These are phyloP conservation scores for Cryptomyrus ogoouensis DNA, from an alignment of 2,113 vertebrate genomes.

Conservation along the genomic window DNA sequence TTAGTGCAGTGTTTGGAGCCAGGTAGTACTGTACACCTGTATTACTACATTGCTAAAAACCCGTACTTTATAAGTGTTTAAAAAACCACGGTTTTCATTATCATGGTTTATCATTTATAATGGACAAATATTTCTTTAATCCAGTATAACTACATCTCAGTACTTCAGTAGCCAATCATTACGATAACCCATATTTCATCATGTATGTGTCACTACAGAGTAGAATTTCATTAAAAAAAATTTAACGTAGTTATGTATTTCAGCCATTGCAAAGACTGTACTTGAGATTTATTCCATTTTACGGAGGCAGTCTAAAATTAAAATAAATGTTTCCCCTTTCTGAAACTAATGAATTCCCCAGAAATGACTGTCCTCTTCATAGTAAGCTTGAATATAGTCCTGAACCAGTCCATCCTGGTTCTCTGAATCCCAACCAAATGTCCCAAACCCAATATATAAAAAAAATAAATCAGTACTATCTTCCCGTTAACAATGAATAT, in stretches of 20 bases:
- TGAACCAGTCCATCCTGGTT: not conserved
- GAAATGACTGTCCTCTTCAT: not conserved
- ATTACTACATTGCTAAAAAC: not conserved
- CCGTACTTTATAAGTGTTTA: not conserved
- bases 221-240: not conserved
- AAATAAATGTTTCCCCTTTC: not conserved
- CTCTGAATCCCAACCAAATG: not conserved
- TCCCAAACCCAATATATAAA: not conserved
- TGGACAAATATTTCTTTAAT: not conserved
- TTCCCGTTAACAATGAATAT: not conserved
- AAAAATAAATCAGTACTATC: not conserved
- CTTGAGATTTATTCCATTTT: not conserved
- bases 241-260: not conserved
- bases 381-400: not conserved
- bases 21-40: not conserved
- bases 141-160: not conserved
- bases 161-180: not conserved
- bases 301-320: not conserved
- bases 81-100: not conserved
- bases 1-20: not conserved
- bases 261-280: not conserved
- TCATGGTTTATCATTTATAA: not conserved
- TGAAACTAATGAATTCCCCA: not conserved
- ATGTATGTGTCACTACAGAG: not conserved
- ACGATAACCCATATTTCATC: not conserved